Evolutionary conservation across 2,888 invertebrate species (phyloP).

Genomic region (Oxycera nigricornis): DNA sequence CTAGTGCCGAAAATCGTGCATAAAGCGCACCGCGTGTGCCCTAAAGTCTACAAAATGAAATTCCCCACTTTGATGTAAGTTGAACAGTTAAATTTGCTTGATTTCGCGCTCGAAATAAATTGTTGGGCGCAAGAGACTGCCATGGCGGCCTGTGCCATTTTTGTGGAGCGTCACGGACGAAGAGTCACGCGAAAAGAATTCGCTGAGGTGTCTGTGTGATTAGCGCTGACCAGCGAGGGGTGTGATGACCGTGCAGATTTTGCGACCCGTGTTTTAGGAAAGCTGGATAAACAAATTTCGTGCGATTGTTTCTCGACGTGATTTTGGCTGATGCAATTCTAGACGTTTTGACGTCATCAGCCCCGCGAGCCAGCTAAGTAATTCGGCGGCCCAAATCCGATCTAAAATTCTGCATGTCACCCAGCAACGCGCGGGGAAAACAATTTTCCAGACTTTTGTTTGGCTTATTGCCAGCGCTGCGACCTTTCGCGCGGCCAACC

Average conservation of each 20-base stretch:
- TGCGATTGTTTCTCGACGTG: neutral
- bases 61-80: constrained; percentile 36
- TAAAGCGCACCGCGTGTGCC: constrained; percentile 13
- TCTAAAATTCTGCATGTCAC: neutral
- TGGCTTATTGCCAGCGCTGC: neutral
- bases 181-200: neutral
- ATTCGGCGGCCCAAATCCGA: neutral
- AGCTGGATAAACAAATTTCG: neutral
- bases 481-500: neutral
- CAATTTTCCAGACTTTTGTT: neutral
- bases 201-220: neutral
- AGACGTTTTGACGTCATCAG: neutral
- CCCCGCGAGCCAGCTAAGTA: neutral
- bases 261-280: neutral
- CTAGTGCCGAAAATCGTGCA: constrained; percentile 66
- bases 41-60: constrained; percentile 9
- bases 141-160: neutral
- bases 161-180: neutral
- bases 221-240: neutral
- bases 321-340: constrained; percentile 16
- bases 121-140: neutral
- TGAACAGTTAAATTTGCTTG: neutral
- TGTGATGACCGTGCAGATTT: neutral
- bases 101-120: neutral
- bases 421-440: neutral